Base-by-base conservation (phyloP, 2,888 invertebrate genomes). In the Axea sp. region DNA sequence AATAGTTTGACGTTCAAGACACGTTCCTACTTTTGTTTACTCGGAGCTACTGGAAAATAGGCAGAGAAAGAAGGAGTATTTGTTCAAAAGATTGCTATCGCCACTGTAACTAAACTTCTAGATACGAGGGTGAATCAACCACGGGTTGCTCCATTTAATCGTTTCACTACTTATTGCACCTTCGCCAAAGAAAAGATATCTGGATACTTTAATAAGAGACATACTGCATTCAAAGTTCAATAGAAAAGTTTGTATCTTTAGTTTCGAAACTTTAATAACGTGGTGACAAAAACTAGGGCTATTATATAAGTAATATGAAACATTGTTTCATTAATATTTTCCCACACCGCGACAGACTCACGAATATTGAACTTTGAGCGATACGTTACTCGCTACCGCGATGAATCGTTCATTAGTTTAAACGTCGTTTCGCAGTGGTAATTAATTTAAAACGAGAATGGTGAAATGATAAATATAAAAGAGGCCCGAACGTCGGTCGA, bases 51-150 rank as follows among this genome's bases (percentile, higher is more conserved):
- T 43, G 37, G 62, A 57, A 69, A 71, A 65, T 69, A 59, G 57
- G 57, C 62, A 47, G 62, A 72, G 74, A 75, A 67, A 39, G 53
- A 62, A 67, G 41, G 75, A 69, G 72, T 80, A 79, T 80, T 80
- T 79, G 78, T 77, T 80, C 79, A 49, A 75, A 77, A 79, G 78
- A 80, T 80, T 76, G 78, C 76, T 80, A 79, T 80, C 80, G 72
- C 47, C 69, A 53, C 71, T 78, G 78, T 73, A 77, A 75, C 78
- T 74, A 77, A 75, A 77, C 73, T 68, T 75, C 74, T 74, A 68
- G 60, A 62, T 72, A 75, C 71, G 57, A 73, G 71, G 74, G 45
- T 77, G 76, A 76, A 78, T 80, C 76, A 76, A 74, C 76, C 74
- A 78, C 59, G 67, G 60, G 76, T 68, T 69, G 71, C 75, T 72